phyloP scores from a whole-genome alignment of 2,888 invertebrate genomes.

The Sesia apiformis region DNA sequence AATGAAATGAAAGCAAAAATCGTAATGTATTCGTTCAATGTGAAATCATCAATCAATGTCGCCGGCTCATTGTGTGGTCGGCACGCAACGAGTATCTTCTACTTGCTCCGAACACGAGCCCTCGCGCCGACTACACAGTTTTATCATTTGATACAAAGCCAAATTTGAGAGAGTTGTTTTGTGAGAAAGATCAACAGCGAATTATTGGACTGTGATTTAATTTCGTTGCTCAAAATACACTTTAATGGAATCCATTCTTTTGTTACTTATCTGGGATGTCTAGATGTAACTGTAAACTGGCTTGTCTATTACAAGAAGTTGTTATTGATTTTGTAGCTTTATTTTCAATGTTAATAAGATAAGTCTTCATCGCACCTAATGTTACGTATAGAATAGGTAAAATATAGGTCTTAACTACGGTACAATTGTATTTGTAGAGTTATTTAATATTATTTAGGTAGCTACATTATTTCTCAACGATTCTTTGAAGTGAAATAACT shows the following conservation, averaged over 20 bases:
- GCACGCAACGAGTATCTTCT: conserved; percentile 51
- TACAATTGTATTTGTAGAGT: no score
- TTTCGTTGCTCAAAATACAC: background rate
- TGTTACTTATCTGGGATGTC: no score
- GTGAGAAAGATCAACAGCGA: conserved; percentile 4
- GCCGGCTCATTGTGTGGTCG: conserved; percentile 68
- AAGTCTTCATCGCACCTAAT: no score
- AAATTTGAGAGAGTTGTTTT: conserved; percentile 24
- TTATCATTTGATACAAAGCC: conserved; percentile 51
- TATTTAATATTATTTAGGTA: no score
- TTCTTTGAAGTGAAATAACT: no score
- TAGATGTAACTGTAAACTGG: no score
- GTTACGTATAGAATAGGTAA: no score
- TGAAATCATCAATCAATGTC: conserved; percentile 68
- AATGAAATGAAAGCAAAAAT: conserved; percentile 70
- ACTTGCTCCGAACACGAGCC: conserved; percentile 29
- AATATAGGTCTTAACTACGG: no score
- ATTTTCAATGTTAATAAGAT: no score
- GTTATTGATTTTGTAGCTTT: no score
- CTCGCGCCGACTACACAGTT: conserved; percentile 39
- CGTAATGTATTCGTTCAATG: conserved; percentile 73
- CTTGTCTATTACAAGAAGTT: no score
- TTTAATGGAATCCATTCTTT: background rate
- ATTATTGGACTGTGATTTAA: background rate
- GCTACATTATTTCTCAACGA: no score